These are phyloP conservation scores for Noctua fimbriata DNA, from an alignment of 2,888 invertebrate species.

Conservation along the genomic window DNA sequence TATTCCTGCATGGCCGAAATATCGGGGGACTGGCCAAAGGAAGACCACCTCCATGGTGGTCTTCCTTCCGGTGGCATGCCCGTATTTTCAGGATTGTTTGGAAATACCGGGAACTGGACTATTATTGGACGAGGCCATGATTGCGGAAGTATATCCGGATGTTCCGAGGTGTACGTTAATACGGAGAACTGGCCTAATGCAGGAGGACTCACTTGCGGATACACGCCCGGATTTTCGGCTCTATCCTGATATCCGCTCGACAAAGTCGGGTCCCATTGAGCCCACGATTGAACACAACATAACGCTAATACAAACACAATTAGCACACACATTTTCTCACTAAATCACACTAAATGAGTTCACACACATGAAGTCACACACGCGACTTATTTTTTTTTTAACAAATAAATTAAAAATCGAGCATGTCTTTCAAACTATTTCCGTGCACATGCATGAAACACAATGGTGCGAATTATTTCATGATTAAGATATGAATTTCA, in stretches of 20 bases:
- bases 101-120: background rate
- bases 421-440: background rate
- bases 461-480: slow-evolving; percentile 66
- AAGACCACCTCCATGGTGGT: too few relatives aligned
- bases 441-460: slow-evolving; percentile 17
- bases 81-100: background rate
- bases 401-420: slow-evolving; percentile 1
- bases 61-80: background rate
- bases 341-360: slow-evolving; percentile 15
- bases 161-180: background rate
- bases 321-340: slow-evolving; percentile 43
- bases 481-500: slow-evolving; percentile 76
- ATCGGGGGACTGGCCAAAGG: background rate
- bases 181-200: background rate
- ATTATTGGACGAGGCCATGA: slow-evolving; percentile 1
- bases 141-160: background rate
- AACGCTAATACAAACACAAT: slow-evolving; percentile 52
- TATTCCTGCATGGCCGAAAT: too few relatives aligned
- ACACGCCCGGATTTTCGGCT: background rate
- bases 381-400: background rate
- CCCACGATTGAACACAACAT: slow-evolving; percentile 33
- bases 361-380: slow-evolving; percentile 7
- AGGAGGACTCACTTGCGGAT: slow-evolving; percentile 1
- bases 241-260: background rate
- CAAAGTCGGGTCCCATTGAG: slow-evolving; percentile 11